Base-by-base conservation (phyloP, 1,140 invertebrate genomes). In the Anastrepha obliqua region DNA sequence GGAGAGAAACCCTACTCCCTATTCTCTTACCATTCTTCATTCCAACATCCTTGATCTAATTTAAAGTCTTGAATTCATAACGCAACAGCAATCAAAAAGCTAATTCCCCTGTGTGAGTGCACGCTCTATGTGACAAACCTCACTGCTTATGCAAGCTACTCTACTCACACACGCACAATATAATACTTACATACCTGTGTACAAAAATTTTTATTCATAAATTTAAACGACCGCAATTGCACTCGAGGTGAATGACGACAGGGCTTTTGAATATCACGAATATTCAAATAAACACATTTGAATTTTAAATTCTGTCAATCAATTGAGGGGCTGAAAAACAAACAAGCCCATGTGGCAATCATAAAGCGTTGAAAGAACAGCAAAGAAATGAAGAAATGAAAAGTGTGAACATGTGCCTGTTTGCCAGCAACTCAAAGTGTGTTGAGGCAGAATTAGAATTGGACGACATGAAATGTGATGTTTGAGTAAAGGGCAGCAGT, bases 371-470 rank as follows among this genome's bases (percentile, higher is more conserved):
- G 47, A 81, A 81, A 51, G 44, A 42, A 13, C 13, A 81, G 2
- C n/a, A 81, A 55, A 55, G 74, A 8, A 55, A 55, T 8, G 51
- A 55, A 2, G 51, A 55, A 2, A 11, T 3, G 17, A n/a, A 51
- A 81, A 55, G 42, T 81, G 74, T 58, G 55, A 55, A 81, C 47
- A 55, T 55, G 47, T 8, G 44, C 44, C 15, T 55, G 44, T 51
- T 55, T 47, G 70, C 3, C 7, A 9, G 74, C 47, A 81, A 81
- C 47, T 55, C 47, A n/a, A 29, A 81, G 20, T 58, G 74, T 81
- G 74, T 81, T 81, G 74, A 29, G 51, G 74, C 47, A 20, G 74
- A 20, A 55, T 81, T 29, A 29, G 74, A 81, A 81, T 81, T 81
- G 47, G 47, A 55, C 20, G 47, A 20, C 74, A 81, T 81, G 74